A percentile compares a stretch with the other conserved stretches of the same genome.
Conservation (phyloP, 2,113 vertebrate genomes). For the Brienomyrus brachyistius region DNA sequence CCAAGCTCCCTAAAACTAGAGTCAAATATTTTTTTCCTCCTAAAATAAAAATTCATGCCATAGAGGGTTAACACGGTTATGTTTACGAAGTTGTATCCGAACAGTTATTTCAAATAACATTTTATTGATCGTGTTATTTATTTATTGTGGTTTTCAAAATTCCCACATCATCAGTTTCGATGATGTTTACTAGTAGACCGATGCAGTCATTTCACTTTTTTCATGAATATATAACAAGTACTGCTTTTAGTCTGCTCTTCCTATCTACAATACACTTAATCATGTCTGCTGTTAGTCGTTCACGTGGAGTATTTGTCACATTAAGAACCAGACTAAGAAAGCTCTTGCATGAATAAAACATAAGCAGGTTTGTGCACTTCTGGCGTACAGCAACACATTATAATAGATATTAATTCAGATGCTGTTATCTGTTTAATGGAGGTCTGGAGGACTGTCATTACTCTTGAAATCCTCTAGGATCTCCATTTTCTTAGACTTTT, state of each 20-base stretch:
- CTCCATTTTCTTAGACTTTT: neutral
- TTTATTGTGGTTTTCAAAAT: constrained; percentile 3
- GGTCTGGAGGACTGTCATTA: neutral
- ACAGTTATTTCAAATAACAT: neutral
- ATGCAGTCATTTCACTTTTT: neutral
- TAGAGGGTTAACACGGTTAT: too few species aligned
- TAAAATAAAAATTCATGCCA: too few species aligned
- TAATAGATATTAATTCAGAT: neutral
- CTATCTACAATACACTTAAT: neutral
- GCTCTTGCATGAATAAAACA: constrained; percentile 22
- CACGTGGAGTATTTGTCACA: constrained; percentile 15
- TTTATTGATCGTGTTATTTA: neutral
- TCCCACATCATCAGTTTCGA: neutral
- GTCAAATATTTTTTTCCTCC: too few species aligned
- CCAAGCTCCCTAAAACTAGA: too few species aligned
- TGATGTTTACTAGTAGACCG: neutral
- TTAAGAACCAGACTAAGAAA: constrained; percentile 13
- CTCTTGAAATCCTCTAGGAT: neutral
- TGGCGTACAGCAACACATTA: neutral
- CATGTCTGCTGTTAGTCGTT: neutral
- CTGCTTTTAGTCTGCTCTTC: neutral
- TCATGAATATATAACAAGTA: neutral
- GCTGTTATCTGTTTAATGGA: constrained; percentile 2
- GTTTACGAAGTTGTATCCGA: neutral
- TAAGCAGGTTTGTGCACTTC: constrained; percentile 1